Conservation (phyloP, 2,113 vertebrate species). For the Petrocephalus zakoni region DNA sequence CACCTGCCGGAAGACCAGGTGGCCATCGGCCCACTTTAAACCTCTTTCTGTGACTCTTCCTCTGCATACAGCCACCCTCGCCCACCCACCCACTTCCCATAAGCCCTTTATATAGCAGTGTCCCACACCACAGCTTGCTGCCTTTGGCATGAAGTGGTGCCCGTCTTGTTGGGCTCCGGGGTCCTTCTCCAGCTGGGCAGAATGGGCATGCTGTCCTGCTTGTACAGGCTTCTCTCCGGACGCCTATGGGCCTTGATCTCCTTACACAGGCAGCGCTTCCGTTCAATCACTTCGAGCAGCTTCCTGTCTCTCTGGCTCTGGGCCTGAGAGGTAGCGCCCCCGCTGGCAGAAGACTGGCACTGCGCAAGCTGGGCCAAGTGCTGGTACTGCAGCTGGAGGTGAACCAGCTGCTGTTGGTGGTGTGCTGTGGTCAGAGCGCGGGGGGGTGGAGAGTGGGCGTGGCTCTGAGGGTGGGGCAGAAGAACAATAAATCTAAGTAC, state of each 20-base stretch:
- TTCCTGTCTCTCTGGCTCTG: constrained; percentile 75
- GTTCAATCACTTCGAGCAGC: constrained; percentile 84
- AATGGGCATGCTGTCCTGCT: constrained; percentile 92
- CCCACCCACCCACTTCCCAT: constrained; percentile 22
- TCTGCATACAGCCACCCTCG: constrained; percentile 24
- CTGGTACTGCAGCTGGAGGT: constrained; percentile 69
- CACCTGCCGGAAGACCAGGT: not conserved
- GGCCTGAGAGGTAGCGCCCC: constrained; percentile 46
- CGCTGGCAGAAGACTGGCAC: constrained; percentile 51
- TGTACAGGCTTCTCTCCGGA: constrained; percentile 79
- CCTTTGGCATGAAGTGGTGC: constrained; percentile 83
- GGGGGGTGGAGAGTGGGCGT: constrained; percentile 40
- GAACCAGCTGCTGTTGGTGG: constrained; percentile 65
- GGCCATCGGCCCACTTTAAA: not conserved
- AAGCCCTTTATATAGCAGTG: constrained; percentile 77
- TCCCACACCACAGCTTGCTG: constrained; percentile 89
- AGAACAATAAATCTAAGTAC: not conserved
- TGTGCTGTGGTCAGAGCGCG: constrained; percentile 52
- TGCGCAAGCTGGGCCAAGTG: constrained; percentile 64
- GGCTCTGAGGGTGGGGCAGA: constrained; percentile 36
- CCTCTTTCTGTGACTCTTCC: not conserved
- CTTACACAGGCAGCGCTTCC: constrained; percentile 85
- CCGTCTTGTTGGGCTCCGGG: constrained; percentile 77
- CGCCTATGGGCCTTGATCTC: constrained; percentile 86
- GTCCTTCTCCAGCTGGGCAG: constrained; percentile 85